Evolutionary conservation across 2,113 vertebrate genomes (phyloP).

Genomic region (Cyphomyrus discorhynchus): DNA sequence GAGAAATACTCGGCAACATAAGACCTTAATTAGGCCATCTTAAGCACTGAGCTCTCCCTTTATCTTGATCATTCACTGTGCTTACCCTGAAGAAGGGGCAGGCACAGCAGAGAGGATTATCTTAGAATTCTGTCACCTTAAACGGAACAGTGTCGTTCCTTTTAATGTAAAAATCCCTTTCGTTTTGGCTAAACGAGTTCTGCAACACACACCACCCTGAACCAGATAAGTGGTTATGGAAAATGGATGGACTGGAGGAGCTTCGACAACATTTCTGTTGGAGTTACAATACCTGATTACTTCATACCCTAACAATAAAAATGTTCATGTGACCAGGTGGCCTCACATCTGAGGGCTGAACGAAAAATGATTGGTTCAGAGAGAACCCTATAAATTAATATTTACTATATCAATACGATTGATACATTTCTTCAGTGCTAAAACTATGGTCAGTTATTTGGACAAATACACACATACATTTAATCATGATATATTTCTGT

Average conservation of each 20-base stretch:
- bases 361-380: neutral
- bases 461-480: neutral
- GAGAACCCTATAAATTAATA: neutral
- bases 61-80: neutral
- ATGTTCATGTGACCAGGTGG: neutral
- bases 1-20: slow-evolving; percentile 4
- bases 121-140: neutral
- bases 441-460: neutral
- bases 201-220: neutral
- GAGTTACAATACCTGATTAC: neutral
- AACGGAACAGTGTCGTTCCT: neutral
- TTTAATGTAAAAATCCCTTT: neutral
- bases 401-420: neutral
- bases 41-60: neutral
- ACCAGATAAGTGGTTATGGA: neutral
- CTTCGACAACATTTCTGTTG: neutral
- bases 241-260: neutral
- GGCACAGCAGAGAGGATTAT: neutral
- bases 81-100: neutral
- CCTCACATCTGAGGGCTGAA: neutral
- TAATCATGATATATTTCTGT: neutral
- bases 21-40: slow-evolving; percentile 16
- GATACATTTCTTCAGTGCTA: neutral
- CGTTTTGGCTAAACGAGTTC: neutral
- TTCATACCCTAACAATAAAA: neutral